These are phyloP conservation scores for Coelopa pilipes DNA, from an alignment of 2,888 invertebrate species.

Conservation along the genomic window DNA sequence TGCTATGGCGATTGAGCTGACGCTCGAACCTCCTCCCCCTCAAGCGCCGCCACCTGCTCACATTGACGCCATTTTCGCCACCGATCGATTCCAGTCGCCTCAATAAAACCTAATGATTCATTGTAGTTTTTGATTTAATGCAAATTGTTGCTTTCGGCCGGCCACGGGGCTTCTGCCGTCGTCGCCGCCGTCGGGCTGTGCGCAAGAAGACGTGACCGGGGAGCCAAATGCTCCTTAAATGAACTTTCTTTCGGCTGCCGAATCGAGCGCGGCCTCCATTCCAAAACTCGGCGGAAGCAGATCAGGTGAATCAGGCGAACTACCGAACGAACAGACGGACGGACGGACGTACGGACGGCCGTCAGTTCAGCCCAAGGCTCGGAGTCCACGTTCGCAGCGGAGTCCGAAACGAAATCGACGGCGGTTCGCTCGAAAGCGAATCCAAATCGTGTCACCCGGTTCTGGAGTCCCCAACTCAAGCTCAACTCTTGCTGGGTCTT, in stretches of 20 bases:
- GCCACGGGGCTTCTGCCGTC: neutral
- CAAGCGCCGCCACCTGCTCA: too few species aligned
- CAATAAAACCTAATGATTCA: conserved; percentile 32
- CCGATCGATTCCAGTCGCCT: conserved; percentile 6
- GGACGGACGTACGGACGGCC: too few species aligned
- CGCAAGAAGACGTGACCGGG: conserved; percentile 15
- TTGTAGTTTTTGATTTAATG: conserved; percentile 31
- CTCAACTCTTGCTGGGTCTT: too few species aligned
- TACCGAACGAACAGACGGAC: too few species aligned
- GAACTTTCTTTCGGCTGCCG: neutral
- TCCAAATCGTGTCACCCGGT: too few species aligned
- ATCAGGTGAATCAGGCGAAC: neutral
- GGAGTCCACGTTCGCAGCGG: too few species aligned
- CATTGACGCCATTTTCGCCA: conserved; percentile 27
- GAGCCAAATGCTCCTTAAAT: neutral
- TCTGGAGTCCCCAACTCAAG: too few species aligned
- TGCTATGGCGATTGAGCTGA: neutral
- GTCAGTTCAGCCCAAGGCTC: too few species aligned
- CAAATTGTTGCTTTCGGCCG: conserved; percentile 26
- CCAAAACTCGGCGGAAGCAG: neutral
- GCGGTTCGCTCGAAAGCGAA: too few species aligned
- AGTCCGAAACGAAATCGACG: too few species aligned
- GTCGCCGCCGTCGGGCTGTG: neutral
- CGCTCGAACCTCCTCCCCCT: neutral
- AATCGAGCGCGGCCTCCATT: neutral